phyloP scores from a whole-genome alignment of 2,113 vertebrate species.

The Oenanthe oenanthe region DNA sequence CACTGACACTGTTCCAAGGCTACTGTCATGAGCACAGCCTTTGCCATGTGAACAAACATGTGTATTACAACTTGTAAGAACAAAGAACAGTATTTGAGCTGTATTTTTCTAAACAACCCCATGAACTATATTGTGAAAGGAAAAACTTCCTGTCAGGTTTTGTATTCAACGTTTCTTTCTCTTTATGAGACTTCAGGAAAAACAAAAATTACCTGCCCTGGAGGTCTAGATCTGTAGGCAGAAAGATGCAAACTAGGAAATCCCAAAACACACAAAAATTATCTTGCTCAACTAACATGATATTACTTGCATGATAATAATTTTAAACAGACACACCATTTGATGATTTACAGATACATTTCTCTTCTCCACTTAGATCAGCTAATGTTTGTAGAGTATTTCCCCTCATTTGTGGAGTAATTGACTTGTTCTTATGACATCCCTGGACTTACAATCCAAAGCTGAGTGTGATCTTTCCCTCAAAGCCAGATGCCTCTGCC shows the following conservation, averaged over 20 bases:
- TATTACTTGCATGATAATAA: slow-evolving; percentile 32
- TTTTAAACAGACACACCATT: slow-evolving; percentile 8
- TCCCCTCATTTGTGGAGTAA: slow-evolving; percentile 27
- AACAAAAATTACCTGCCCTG: neutral
- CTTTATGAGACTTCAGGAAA: neutral
- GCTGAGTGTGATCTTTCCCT: neutral
- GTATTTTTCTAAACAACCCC: neutral
- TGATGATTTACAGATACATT: slow-evolving; percentile 35
- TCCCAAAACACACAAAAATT: slow-evolving; percentile 56
- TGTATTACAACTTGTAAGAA: neutral
- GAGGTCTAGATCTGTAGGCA: slow-evolving; percentile 21
- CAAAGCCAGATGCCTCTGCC: neutral
- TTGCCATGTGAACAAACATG: neutral
- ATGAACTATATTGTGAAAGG: neutral
- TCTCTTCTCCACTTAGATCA: slow-evolving; percentile 13
- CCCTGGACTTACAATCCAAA: neutral
- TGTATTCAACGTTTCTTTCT: neutral
- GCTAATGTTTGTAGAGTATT: slow-evolving; percentile 28
- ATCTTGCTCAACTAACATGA: slow-evolving; percentile 28
- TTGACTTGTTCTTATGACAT: slow-evolving; percentile 22
- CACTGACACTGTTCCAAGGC: neutral
- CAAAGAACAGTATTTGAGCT: neutral
- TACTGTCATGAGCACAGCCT: neutral
- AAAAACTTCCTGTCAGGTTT: slow-evolving; percentile 1
- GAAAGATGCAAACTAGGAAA: slow-evolving; percentile 48